These are phyloP conservation scores for Hirtodrosophila histrioides DNA, from an alignment of 2,888 invertebrate species.

Conservation along the genomic window DNA sequence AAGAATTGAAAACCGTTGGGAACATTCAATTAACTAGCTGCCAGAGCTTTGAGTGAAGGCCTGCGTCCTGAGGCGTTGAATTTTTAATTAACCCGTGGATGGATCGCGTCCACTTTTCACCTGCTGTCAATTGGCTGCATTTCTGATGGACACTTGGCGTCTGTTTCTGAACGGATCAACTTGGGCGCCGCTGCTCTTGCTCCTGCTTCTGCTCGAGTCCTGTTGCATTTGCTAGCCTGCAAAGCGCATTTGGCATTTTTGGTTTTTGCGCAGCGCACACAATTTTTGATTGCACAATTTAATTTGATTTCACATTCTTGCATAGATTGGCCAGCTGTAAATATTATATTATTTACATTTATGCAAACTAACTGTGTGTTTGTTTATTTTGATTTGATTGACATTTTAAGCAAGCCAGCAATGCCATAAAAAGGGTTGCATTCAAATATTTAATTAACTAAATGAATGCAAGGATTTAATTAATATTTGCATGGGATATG, in stretches of 20 bases:
- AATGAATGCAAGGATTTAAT: constrained; percentile 10
- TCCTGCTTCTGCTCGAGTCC: not conserved
- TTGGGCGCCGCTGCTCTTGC: not conserved
- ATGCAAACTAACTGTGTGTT: constrained; percentile 46
- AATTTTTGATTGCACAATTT: constrained; percentile 63
- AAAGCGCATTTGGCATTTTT: constrained; percentile 49
- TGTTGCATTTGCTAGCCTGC: constrained; percentile 44
- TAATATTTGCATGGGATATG: constrained; percentile 37
- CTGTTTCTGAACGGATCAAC: constrained; percentile 62
- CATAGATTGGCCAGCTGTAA: constrained; percentile 13
- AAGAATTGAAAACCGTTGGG: constrained; percentile 11
- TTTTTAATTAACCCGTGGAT: constrained; percentile 70
- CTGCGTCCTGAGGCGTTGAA: constrained; percentile 44
- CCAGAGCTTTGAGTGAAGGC: constrained; percentile 66
- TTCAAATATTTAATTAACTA: constrained; percentile 41
- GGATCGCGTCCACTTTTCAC: constrained; percentile 30
- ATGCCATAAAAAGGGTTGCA: constrained; percentile 57
- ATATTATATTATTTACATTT: constrained; percentile 38
- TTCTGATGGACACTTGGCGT: constrained; percentile 69
- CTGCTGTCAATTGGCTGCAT: constrained; percentile 65
- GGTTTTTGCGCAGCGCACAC: constrained; percentile 27
- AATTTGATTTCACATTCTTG: constrained; percentile 59
- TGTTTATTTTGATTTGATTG: constrained; percentile 58
- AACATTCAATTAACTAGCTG: constrained; percentile 66
- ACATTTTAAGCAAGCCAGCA: constrained; percentile 39